Evolutionary conservation across 1,140 invertebrate species (phyloP).

Genomic region (Drosophila funebris): DNA sequence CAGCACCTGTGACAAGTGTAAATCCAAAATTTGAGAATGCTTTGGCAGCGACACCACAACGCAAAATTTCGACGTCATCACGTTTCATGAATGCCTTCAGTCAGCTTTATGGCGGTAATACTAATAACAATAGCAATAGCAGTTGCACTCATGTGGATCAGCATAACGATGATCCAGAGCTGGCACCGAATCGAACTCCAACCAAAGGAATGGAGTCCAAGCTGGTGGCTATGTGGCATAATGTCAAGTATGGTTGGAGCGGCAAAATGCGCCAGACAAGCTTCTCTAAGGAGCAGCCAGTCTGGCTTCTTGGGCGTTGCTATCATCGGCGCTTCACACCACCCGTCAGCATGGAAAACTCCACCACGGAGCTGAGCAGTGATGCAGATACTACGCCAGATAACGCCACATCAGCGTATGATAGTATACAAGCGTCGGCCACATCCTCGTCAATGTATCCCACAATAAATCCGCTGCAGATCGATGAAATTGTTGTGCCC

Average conservation of each 20-base stretch:
- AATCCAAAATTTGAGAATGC: constrained; percentile 63
- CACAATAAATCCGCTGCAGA: constrained; percentile 63
- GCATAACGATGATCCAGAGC: constrained; percentile 49
- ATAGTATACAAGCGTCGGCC: constrained; percentile 54
- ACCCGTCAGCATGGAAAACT: constrained; percentile 87
- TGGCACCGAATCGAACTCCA: constrained; percentile 71
- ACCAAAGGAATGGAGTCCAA: constrained; percentile 91
- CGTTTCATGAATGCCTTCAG: constrained; percentile 82
- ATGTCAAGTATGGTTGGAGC: constrained; percentile 94
- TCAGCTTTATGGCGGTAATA: constrained; percentile 69
- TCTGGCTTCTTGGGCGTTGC: constrained; percentile 92
- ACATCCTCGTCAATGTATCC: constrained; percentile 58
- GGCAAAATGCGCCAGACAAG: constrained; percentile 90
- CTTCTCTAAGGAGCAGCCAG: constrained; percentile 93
- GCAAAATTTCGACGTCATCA: constrained; percentile 82
- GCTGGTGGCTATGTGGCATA: constrained; percentile 94
- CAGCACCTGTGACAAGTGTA: constrained; percentile 31
- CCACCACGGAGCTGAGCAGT: constrained; percentile 86
- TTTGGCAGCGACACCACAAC: constrained; percentile 66
- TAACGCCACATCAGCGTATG: constrained; percentile 65
- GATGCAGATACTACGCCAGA: constrained; percentile 56
- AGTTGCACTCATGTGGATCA: constrained; percentile 57
- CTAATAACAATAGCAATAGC: constrained; percentile 32
- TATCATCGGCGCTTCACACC: constrained; percentile 90
- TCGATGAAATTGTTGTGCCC: constrained; percentile 79